Evolutionary conservation across 1,140 invertebrate species (phyloP), one percentile per base, ranked within the genome.

Genomic region (Euschistus heros): DNA sequence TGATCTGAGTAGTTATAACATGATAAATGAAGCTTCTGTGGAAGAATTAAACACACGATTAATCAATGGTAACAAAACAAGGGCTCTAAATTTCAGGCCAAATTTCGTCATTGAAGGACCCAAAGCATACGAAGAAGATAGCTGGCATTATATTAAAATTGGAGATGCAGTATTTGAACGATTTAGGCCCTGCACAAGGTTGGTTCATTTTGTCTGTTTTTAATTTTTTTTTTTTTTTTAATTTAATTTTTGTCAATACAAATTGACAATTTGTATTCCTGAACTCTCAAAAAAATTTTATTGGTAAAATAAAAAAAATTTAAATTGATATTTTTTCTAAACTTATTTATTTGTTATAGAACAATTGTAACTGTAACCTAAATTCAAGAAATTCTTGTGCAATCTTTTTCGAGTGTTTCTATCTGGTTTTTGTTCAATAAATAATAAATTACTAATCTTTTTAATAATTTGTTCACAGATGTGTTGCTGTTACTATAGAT

Each of bases 81-180:
- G 77, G n/a, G 64, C 79, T 7, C 69, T 80, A 62, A 74, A 82
- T 63, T 89, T 88, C 72, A 76, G 86, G 46, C 80, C 82, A 0
- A 88, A 87, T 73, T 82, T 89, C 65, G 76, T 88, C 0, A 76
- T 89, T 8, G 80, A 81, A 69, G 85, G 84, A 1, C 74, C 80
- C 1, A 68, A 76, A 22, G 71, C 84, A 2, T 86, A 80, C 69
- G 83, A 80, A 5, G 87, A 89, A 74, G 85, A 88, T 67, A 74
- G 76, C 17, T 87, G 85, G 85, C 79, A 82, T 44, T 87, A 80
- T 75, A 72, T 88, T 18, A 85, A 83, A 75, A 84, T 88, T 63
- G 84, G 85, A 2, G 69, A 76, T 20, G 75, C 77, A 0, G 69
- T 85, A 26, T 81, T 86, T 67, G 78, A 81, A 71, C 80, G 82